phyloP scores from a whole-genome alignment of 2,888 invertebrate genomes.

The Slavum lentiscoides region DNA sequence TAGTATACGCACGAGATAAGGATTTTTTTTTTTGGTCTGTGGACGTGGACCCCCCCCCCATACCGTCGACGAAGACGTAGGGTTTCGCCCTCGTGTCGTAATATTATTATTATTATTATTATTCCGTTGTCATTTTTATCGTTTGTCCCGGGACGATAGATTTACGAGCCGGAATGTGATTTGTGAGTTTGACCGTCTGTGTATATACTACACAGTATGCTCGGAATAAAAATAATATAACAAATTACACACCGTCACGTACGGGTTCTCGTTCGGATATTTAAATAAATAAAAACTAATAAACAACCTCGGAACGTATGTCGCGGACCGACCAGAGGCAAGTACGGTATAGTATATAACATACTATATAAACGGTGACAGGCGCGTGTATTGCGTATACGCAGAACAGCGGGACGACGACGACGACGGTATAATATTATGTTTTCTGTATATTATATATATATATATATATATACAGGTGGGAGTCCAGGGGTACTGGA shows the following conservation, averaged over 20 bases:
- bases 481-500: no score
- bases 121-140: conserved; percentile 50
- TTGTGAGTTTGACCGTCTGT: conserved; percentile 42
- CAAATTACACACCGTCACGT: conserved; percentile 5
- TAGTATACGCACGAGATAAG: no score
- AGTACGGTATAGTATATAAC: neutral
- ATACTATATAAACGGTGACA: neutral
- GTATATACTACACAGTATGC: neutral
- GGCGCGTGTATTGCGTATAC: neutral
- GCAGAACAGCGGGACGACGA: no score
- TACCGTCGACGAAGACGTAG: neutral
- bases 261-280: neutral
- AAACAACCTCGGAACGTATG: conserved; percentile 4
- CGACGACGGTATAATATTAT: no score
- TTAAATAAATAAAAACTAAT: conserved; percentile 29
- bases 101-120: conserved; percentile 37
- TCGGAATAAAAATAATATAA: conserved; percentile 12
- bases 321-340: neutral
- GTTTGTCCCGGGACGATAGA: conserved; percentile 36
- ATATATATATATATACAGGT: no score
- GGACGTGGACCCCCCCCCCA: no score
- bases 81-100: neutral
- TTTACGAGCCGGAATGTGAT: conserved; percentile 38
- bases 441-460: neutral
- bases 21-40: no score